Evolutionary conservation across 2,888 invertebrate species (phyloP), one percentile per base, ranked within the genome.

Genomic region (Nezara viridula): DNA sequence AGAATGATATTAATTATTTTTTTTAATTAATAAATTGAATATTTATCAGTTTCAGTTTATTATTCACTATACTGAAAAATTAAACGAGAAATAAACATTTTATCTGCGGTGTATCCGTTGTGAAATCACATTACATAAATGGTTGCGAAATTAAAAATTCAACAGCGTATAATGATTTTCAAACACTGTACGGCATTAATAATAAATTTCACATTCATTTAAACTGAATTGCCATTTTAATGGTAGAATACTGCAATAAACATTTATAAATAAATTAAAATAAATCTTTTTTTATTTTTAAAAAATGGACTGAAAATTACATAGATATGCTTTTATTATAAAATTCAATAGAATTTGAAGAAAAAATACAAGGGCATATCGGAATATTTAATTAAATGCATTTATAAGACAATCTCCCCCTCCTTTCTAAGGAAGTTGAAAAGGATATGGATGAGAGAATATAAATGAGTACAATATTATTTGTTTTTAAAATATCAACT

Each of bases 131-230:
- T 73, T 73, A 73, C 10, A 73, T 37, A 73, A 73, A 73, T 73
- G 66, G 66, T 73, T 37, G 24, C 66, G 66, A 73, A 73, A 73
- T 73, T 73, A 73, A 73, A 73, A 73, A 37, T 73, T 73, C 66
- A 73, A 73, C 66, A 73, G 5, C 16, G 14, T 19, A 37, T 73
- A 37, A 73, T 73, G 32, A 73, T 73, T 73, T 73, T 73, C 66
- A 73, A 73, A 73, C 66, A 32, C 37, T 1, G 37, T 32, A 37
- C 6, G 32, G 16, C 10, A 73, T 73, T 37, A 73, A 73, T 73
- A 73, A 73, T 73, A 73, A 73, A 73, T 73, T 73, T 73, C 66
- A 19, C 19, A 73, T 73, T 73, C 32, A 73, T 73, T 73, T 73
- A 73, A 73, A 73, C 37, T 73, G 32, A 73, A 73, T 73, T 37